phyloP scores from a whole-genome alignment of 1,140 invertebrate genomes.

The Hycleus cichorii region DNA sequence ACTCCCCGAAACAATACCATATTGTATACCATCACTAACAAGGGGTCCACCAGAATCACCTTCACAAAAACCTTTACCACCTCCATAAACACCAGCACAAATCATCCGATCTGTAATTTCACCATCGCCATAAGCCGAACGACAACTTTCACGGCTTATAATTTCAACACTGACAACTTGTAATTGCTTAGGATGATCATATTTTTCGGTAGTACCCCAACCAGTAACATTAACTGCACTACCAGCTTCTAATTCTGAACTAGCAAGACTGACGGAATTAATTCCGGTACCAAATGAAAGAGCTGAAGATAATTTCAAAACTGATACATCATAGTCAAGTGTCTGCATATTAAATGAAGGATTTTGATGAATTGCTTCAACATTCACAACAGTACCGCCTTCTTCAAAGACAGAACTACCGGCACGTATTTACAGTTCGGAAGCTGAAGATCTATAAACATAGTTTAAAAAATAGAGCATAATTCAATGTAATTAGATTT shows the following conservation, averaged over 20 bases:
- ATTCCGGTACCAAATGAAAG: not conserved
- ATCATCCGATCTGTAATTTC: conserved; percentile 28
- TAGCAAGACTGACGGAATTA: not conserved
- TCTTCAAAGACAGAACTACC: not conserved
- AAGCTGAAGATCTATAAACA: too few relatives aligned
- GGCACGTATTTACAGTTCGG: not conserved
- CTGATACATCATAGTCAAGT: conserved; percentile 11
- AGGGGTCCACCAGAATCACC: conserved; percentile 46
- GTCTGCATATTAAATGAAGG: not conserved
- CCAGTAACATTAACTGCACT: not conserved
- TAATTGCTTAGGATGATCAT: not conserved
- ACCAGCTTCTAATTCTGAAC: not conserved
- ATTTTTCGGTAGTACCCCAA: not conserved
- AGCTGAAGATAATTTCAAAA: not conserved
- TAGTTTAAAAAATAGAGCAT: not conserved
- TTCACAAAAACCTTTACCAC: conserved; percentile 36
- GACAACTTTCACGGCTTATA: conserved; percentile 23
- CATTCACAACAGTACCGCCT: not conserved
- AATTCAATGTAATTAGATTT: not conserved
- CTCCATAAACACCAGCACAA: conserved; percentile 35
- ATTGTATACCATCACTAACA: conserved; percentile 35
- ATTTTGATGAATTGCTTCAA: conserved; percentile 1
- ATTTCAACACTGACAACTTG: conserved; percentile 29
- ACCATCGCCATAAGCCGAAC: not conserved
- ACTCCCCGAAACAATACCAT: conserved; percentile 64